phyloP scores from a whole-genome alignment of 2,888 invertebrate genomes.

The Leucophenga maculata region DNA sequence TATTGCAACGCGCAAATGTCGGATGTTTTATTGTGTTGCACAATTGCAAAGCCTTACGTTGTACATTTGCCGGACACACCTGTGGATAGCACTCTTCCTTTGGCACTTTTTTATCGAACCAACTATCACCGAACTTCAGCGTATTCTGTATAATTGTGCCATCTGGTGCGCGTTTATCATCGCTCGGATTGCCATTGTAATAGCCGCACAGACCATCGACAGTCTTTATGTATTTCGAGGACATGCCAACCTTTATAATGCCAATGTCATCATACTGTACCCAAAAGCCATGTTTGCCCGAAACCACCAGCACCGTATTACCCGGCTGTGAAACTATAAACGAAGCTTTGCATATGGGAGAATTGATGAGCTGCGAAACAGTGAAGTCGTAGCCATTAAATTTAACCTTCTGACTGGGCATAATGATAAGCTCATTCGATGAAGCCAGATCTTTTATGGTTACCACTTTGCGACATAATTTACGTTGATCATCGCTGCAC shows the following conservation, averaged over 20 bases:
- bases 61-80: conserved; percentile 77
- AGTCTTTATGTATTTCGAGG: conserved; percentile 76
- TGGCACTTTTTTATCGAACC: conserved; percentile 75
- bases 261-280: conserved; percentile 80
- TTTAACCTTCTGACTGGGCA: conserved; percentile 78
- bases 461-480: conserved; percentile 77
- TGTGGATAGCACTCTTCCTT: conserved; percentile 75
- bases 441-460: conserved; percentile 76
- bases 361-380: conserved; percentile 68
- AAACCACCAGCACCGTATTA: conserved; percentile 79
- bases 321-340: conserved; percentile 82
- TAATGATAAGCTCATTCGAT: conserved; percentile 72
- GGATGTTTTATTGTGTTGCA: conserved; percentile 80
- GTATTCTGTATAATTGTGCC: conserved; percentile 77
- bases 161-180: conserved; percentile 82
- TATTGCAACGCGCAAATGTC: conserved; percentile 78
- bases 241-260: conserved; percentile 81
- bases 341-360: conserved; percentile 71
- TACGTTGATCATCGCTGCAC: conserved; percentile 67
- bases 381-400: conserved; percentile 78
- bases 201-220: conserved; percentile 88
- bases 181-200: conserved; percentile 78
- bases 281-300: conserved; percentile 82
- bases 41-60: conserved; percentile 78
- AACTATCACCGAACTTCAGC: conserved; percentile 83